Conservation (phyloP, 2,888 invertebrate species). For the Caenorhabditis virilis region DNA sequence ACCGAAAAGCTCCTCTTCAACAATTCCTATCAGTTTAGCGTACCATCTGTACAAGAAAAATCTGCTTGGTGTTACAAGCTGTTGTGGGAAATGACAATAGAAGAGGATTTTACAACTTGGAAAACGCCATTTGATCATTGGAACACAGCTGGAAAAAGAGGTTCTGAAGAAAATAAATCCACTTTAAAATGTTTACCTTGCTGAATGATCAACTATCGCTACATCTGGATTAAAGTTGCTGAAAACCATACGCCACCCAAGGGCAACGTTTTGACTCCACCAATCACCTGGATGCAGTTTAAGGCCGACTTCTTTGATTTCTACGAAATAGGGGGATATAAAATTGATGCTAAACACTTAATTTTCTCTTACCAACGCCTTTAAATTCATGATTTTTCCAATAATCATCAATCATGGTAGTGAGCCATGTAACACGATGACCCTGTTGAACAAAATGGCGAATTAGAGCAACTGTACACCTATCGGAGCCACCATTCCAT, state of each 20-base stretch:
- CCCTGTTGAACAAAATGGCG: conserved; percentile 60
- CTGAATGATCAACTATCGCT: conserved; percentile 65
- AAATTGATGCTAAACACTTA: no score
- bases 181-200: conserved; percentile 46
- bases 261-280: conserved; percentile 66
- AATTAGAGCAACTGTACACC: conserved; percentile 65
- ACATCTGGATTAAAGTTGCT: conserved; percentile 63
- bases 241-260: conserved; percentile 62
- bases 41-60: conserved; percentile 68
- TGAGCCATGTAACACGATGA: conserved; percentile 64
- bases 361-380: conserved; percentile 64
- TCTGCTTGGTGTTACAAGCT: conserved; percentile 65
- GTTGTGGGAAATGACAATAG: conserved; percentile 68
- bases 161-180: no score
- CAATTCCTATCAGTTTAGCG: conserved; percentile 60
- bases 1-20: conserved; percentile 70
- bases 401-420: conserved; percentile 68
- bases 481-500: conserved; percentile 68
- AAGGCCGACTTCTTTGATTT: conserved; percentile 59
- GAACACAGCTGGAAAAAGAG: conserved; percentile 59
- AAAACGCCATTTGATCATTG: conserved; percentile 67
- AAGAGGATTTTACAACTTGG: conserved; percentile 64
- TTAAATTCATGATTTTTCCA: conserved; percentile 64
- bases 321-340: conserved; percentile 28
- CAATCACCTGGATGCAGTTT: conserved; percentile 67